phyloP scores from a whole-genome alignment of 2,113 vertebrate genomes.

The Chlorodrepanis virens region DNA sequence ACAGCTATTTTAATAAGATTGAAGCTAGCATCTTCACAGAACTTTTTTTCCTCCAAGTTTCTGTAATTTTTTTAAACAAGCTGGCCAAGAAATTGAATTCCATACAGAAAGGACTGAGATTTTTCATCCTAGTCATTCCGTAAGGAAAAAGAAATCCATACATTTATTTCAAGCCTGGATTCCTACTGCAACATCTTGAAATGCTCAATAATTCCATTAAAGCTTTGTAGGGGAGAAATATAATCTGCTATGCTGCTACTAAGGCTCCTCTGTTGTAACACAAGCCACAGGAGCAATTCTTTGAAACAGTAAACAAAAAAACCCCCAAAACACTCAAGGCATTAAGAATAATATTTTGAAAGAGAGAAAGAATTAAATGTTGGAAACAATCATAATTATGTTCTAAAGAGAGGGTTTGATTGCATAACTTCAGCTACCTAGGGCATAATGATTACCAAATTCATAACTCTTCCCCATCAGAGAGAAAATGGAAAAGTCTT shows the following conservation, averaged over 20 bases:
- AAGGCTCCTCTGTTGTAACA: background rate
- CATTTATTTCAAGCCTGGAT: background rate
- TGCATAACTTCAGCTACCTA: constrained; percentile 13
- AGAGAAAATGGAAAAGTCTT: constrained; percentile 31
- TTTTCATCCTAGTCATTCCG: background rate
- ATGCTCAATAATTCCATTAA: background rate
- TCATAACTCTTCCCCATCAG: constrained; percentile 45
- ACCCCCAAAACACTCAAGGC: background rate
- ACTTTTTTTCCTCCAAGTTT: background rate
- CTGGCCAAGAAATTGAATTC: background rate
- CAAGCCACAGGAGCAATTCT: background rate
- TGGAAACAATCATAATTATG: constrained; percentile 45
- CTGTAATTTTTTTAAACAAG: background rate
- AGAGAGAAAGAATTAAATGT: background rate
- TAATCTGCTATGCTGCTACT: background rate
- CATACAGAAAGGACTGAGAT: background rate
- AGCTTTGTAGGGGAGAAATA: background rate
- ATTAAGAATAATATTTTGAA: background rate
- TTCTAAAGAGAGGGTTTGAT: constrained; percentile 54
- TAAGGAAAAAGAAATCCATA: background rate
- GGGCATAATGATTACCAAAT: constrained; percentile 39
- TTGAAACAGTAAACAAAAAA: constrained; percentile 48
- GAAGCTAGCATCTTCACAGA: background rate
- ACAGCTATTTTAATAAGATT: background rate
- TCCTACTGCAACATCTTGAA: background rate